Base-by-base conservation (phyloP, 1,140 invertebrate species). In the Geopemphigus sp. region DNA sequence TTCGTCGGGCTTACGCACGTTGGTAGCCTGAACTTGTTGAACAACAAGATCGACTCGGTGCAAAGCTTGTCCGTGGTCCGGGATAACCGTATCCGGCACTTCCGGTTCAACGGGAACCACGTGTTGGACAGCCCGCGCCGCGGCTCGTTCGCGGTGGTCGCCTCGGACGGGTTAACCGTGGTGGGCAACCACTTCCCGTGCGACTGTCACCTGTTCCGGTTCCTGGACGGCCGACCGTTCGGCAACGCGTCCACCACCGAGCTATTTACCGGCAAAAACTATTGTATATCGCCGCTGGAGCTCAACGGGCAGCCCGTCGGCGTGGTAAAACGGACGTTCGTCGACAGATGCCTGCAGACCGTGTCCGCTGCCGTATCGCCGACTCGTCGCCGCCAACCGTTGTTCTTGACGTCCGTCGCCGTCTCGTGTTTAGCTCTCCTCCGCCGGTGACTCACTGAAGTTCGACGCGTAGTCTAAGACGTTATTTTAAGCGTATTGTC, bases 21-120 rank as follows among this genome's bases (percentile, higher is more conserved):
- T 4, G 89, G 90, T 17, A 89, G 86, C 54, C 84, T 95, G 5
- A 92, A 93, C 83, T 88, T 94, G 73, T 85, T 92, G 8, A 94
- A 94, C 84, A 94, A 94, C 84, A 94, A 94, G 84, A 93, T 95
- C 70, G 93, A 95, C 82, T 88, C 89, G 0, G 90, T 94, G 22
- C 90, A 93, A 83, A 90, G 91, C 82, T 85, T 94, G 0, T 88
- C 90, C 78, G 86, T 94, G 26, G 88, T 88, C 1, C 86, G 87
- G 19, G 90, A 91, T 45, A 92, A 91, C 81, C 89, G 88, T 54
- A 90, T 95, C 2, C 88, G 89, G 59, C 86, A 88, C 17, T 85
- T 95, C 0, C 89, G 90, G 82, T 88, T 94, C 54, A 90, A 92
- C 78, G 92, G 92, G 1, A 95, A 95, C 83, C 93, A 95, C 83